These are phyloP conservation scores for Rhadinocentrus ornatus DNA, from an alignment of 2,797 vertebrate genomes.

Conservation along the genomic window DNA sequence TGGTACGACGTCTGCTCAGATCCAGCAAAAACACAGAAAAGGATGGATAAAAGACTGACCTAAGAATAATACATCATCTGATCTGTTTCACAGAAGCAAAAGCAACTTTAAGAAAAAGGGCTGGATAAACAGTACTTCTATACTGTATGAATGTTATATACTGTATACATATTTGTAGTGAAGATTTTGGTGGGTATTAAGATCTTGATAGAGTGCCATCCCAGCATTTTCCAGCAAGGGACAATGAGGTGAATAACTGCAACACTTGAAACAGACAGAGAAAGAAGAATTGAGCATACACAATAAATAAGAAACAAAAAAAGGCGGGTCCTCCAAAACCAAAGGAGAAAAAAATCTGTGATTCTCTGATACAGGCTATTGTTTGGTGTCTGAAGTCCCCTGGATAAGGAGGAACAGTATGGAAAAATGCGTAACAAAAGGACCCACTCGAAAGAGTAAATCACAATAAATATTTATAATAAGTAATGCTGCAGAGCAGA, in stretches of 20 bases:
- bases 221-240: slow-evolving; percentile 25
- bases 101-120: background rate
- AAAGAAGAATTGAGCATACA: slow-evolving; percentile 55
- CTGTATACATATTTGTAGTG: slow-evolving; percentile 12
- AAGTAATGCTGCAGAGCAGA: slow-evolving; percentile 77
- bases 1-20: slow-evolving; percentile 56
- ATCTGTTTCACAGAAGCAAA: slow-evolving; percentile 3
- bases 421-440: slow-evolving; percentile 48
- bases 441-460: slow-evolving; percentile 78
- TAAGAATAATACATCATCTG: slow-evolving; percentile 3
- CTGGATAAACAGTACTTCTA: slow-evolving; percentile 5
- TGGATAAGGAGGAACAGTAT: slow-evolving; percentile 49
- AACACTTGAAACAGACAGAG: slow-evolving; percentile 70
- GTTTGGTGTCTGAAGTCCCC: slow-evolving; percentile 59
- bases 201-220: background rate
- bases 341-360: slow-evolving; percentile 60
- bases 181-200: slow-evolving; percentile 12
- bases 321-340: slow-evolving; percentile 64
- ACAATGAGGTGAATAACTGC: slow-evolving; percentile 33
- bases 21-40: slow-evolving; percentile 27
- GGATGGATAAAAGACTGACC: slow-evolving; percentile 11
- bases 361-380: slow-evolving; percentile 76
- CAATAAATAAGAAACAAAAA: slow-evolving; percentile 78
- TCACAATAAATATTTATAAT: slow-evolving; percentile 86
- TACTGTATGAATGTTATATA: slow-evolving; percentile 15